A percentile compares a stretch with the other conserved stretches of the same genome.
phyloP scores from a whole-genome alignment of 2,888 invertebrate genomes.

The Athetis lepigone region DNA sequence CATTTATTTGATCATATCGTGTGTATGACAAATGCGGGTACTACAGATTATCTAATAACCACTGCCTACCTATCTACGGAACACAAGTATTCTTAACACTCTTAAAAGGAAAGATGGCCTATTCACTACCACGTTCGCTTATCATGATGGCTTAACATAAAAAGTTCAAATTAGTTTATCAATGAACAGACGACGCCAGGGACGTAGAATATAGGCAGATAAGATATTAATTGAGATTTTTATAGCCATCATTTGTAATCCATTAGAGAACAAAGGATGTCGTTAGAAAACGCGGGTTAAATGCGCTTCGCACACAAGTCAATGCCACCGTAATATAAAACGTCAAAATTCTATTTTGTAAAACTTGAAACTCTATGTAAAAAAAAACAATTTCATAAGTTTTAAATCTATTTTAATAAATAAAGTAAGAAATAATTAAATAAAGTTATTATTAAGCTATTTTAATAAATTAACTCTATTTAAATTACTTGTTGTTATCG shows the following conservation, averaged over 20 bases:
- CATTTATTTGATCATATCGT: neutral
- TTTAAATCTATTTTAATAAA: too few relatives aligned
- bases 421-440: too few relatives aligned
- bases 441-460: too few relatives aligned
- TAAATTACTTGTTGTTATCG: too few relatives aligned
- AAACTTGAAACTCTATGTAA: too few relatives aligned
- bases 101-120: conserved; percentile 4
- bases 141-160: conserved; percentile 7
- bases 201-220: neutral
- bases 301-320: too few relatives aligned
- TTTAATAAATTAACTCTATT: too few relatives aligned
- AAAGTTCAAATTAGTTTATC: neutral
- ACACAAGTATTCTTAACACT: conserved; percentile 2
- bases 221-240: neutral
- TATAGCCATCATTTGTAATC: neutral
- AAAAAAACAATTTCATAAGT: too few relatives aligned
- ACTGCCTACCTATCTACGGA: neutral
- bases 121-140: conserved; percentile 10
- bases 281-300: neutral
- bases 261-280: neutral
- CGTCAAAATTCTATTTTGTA: too few relatives aligned
- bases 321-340: too few relatives aligned
- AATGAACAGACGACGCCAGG: neutral
- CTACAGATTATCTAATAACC: neutral
- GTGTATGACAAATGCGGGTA: neutral